phyloP scores from a whole-genome alignment of 35 echinoderm and acorn worm species.

The Amphiura filiformis region DNA sequence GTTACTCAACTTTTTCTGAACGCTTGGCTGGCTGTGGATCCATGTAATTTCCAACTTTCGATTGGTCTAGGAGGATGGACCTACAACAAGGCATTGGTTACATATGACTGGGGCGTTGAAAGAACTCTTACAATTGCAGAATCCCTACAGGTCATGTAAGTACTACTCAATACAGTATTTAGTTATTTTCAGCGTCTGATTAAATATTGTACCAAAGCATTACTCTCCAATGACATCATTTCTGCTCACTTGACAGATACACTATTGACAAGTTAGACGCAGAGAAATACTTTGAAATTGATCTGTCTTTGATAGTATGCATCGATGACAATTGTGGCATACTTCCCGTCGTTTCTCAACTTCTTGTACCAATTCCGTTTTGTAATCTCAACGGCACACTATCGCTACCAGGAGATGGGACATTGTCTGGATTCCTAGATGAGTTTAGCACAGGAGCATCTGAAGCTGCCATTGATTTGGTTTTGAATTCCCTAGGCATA shows the following conservation, averaged over 20 bases:
- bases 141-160: not conserved
- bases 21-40: not conserved
- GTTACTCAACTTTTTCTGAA: constrained; percentile 1
- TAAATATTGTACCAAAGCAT: not conserved
- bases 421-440: not conserved
- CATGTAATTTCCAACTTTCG: constrained; percentile 15
- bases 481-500: not conserved
- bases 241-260: not conserved
- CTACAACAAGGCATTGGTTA: not conserved
- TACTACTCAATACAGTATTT: not conserved
- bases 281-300: not conserved
- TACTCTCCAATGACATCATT: not conserved
- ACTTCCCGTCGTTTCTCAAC: not conserved
- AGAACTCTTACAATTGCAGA: not conserved
- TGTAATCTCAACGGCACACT: constrained; percentile 11
- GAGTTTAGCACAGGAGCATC: not conserved
- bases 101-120: constrained; percentile 23
- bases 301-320: constrained; percentile 1
- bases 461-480: constrained; percentile 11
- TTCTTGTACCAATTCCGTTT: not conserved
- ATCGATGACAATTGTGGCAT: not conserved
- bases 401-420: not conserved
- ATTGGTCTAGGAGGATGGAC: constrained; percentile 27
- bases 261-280: not conserved
- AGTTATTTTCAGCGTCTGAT: not conserved